Base-by-base conservation (phyloP, 2,888 invertebrate genomes). In the Ormia ochracea region DNA sequence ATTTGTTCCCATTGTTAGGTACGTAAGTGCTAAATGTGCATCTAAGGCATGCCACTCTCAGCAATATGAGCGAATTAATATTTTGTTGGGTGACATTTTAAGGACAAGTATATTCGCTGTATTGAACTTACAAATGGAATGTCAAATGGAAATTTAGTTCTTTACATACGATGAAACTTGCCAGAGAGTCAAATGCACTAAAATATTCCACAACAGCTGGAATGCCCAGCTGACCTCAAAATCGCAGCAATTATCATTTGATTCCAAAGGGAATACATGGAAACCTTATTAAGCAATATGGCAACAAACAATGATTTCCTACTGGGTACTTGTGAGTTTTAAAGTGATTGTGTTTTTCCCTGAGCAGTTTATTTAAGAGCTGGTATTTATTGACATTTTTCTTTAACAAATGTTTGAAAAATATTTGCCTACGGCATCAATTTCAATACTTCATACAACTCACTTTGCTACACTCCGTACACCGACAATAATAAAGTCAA, bases 31-130 rank as follows among this genome's bases (percentile, higher is more conserved):
- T 41, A 68, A 56, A 56, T 66, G 58, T 58, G 14, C 50, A 10
- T 56, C 36, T 56, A 33, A 12, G 7, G 43, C 36, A 38, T 50
- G 59, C 52, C 36, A 54, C 50, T 41, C 21, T 52, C 38, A 70
- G 65, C 33, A 26, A 50, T 50, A 50, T 65, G 73, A 79, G 61
- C 79, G 73, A 81, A 69, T 73, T 48, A 76, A 76, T 81, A 73
- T 68, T 69, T 79, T 73, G 79, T 73, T 70, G 48, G 66, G 43
- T 81, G 79, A 81, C 81, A 81, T 76, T 81, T 81, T 76, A 77
- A 81, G 81, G 81, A 81, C 81, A 81, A 78, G 76, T 81, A 63
- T 75, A 54, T 69, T 52, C 63, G 68, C 28, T 38, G 14, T 19
- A n/a, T 1, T 12, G 19, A n/a, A 68, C 45, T 28, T 36, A 23